Evolutionary conservation across 2,888 invertebrate genomes (phyloP).

Genomic region (Girardia tigrina): DNA sequence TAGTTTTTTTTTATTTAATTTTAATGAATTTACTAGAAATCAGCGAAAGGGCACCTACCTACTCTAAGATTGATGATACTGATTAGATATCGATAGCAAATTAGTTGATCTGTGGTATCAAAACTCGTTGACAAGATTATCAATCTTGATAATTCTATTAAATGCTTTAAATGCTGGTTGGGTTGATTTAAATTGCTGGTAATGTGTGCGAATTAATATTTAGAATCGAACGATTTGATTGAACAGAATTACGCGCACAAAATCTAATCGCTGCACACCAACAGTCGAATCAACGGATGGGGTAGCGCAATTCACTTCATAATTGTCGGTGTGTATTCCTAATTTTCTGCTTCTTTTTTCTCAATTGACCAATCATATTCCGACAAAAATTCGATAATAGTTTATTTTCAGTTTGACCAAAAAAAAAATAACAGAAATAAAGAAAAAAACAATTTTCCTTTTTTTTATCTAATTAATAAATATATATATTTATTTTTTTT

Average conservation of each 20-base stretch:
- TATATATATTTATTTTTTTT: too few relatives aligned
- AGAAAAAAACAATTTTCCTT: too few relatives aligned
- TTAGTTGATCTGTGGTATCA: constrained; percentile 15
- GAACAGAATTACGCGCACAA: constrained; percentile 17
- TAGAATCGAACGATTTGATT: constrained; percentile 8
- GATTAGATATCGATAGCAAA: constrained; percentile 18
- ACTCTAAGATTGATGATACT: constrained; percentile 1
- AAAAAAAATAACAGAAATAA: too few relatives aligned
- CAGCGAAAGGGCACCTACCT: constrained; percentile 20
- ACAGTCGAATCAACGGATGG: constrained; percentile 14
- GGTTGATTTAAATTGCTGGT: constrained; percentile 6
- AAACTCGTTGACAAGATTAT: constrained; percentile 23
- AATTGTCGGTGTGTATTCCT: constrained; percentile 20
- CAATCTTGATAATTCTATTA: constrained; percentile 20
- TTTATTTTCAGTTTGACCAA: too few relatives aligned
- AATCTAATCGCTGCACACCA: neutral
- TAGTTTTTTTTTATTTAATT: too few relatives aligned
- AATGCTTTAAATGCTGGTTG: constrained; percentile 20
- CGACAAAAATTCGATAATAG: neutral
- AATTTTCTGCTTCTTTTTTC: neutral
- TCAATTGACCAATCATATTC: neutral
- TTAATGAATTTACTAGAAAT: neutral
- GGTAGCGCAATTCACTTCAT: constrained; percentile 15
- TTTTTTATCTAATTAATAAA: too few relatives aligned
- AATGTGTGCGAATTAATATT: constrained; percentile 11